Conservation (phyloP, 2,113 vertebrate species). For the Felis catus region DNA sequence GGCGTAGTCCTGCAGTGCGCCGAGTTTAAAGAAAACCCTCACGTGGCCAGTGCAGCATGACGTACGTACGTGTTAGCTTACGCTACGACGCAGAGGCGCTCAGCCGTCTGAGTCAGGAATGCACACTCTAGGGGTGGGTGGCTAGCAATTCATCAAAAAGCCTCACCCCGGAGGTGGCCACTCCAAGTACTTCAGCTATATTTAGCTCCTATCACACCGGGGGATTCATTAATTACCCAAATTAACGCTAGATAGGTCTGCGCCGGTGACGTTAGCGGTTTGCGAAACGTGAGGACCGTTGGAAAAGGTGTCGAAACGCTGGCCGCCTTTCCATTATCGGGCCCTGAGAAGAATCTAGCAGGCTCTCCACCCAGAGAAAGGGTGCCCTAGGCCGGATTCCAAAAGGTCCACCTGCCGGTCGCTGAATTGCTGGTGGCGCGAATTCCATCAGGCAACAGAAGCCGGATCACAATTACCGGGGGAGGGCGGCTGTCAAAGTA, state of each 20-base stretch:
- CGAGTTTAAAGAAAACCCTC: neutral
- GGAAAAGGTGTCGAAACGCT: slow-evolving; percentile 40
- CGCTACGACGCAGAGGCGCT: slow-evolving; percentile 20
- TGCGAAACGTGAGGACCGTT: slow-evolving; percentile 20
- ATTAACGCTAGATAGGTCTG: slow-evolving; percentile 51
- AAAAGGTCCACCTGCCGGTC: neutral
- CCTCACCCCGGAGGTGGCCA: slow-evolving; percentile 19
- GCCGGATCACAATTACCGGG: neutral
- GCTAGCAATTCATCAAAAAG: slow-evolving; percentile 73
- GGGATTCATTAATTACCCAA: slow-evolving; percentile 74
- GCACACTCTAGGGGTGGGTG: slow-evolving; percentile 55
- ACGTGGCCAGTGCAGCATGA: neutral
- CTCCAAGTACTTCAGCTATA: slow-evolving; percentile 59
- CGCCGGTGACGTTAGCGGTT: neutral
- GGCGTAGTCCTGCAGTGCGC: neutral
- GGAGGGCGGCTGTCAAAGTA: neutral
- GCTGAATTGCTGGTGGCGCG: neutral
- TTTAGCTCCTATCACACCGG: slow-evolving; percentile 58
- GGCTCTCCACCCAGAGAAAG: neutral
- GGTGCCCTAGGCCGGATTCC: neutral
- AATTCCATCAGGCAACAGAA: neutral
- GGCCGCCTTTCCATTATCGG: neutral
- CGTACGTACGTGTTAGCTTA: neutral
- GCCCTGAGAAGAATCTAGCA: slow-evolving; percentile 11
- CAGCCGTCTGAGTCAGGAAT: slow-evolving; percentile 66